Conservation (phyloP, 2,797 vertebrate species). For the Mus minutoides region DNA sequence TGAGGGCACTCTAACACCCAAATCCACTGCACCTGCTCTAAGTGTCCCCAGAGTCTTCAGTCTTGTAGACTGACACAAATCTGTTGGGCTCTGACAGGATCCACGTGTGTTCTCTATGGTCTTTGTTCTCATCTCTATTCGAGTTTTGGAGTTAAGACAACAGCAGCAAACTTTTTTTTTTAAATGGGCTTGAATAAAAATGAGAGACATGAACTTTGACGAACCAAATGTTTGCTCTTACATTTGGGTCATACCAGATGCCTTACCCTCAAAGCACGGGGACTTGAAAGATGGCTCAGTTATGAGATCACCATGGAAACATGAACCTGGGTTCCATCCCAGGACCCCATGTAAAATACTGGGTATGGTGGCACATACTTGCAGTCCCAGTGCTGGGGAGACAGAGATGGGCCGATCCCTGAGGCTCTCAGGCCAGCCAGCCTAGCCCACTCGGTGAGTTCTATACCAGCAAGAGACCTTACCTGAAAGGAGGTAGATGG, state of each 20-base stretch:
- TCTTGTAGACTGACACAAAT: slow-evolving; percentile 19
- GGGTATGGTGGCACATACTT: neutral
- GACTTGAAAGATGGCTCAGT: neutral
- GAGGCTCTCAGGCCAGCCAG: neutral
- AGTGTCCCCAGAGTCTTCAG: neutral
- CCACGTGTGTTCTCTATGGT: slow-evolving; percentile 1
- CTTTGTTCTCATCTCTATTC: slow-evolving; percentile 18
- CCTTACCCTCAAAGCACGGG: neutral
- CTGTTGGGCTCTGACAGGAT: neutral
- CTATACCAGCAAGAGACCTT: neutral
- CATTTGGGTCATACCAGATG: neutral
- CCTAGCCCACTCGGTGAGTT: neutral
- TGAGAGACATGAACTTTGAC: slow-evolving; percentile 26
- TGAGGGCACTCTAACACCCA: neutral
- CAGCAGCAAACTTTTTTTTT: neutral
- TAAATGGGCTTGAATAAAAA: slow-evolving; percentile 22
- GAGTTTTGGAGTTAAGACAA: slow-evolving; percentile 41
- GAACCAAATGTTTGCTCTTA: neutral
- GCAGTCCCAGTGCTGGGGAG: too few species aligned
- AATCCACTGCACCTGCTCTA: neutral
- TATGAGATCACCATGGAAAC: neutral
- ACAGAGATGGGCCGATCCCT: neutral
- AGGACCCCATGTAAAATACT: neutral
- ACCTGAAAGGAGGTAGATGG: neutral
- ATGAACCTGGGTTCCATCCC: neutral